Percentiles rank a stretch among this genome's conserved stretches.
Conservation (phyloP, 1,140 invertebrate genomes). For the Dendrolimus kikuchii region DNA sequence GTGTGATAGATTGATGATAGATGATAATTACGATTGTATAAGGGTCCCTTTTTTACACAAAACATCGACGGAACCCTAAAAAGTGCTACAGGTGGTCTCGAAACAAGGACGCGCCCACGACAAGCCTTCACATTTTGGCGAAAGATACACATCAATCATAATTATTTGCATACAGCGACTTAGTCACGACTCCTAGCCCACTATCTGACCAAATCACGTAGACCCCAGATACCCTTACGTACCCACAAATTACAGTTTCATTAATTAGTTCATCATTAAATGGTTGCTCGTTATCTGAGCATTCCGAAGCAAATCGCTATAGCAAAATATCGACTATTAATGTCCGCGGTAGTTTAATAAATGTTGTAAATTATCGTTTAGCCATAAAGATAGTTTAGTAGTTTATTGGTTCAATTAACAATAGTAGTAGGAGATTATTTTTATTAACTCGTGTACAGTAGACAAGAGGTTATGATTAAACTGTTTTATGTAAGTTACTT, state of each 20-base stretch:
- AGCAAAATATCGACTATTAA: constrained; percentile 21
- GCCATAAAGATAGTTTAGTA: constrained; percentile 17
- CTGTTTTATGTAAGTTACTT: too few relatives aligned
- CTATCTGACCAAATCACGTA: constrained; percentile 4
- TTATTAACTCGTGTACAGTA: too few relatives aligned
- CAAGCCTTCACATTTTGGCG: constrained; percentile 24
- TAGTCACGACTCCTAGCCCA: constrained; percentile 23
- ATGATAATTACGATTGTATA: too few relatives aligned
- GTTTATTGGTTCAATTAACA: neutral
- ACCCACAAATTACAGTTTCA: neutral
- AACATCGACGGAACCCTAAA: constrained; percentile 1
- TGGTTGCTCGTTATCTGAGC: constrained; percentile 14
- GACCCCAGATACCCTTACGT: constrained; percentile 5
- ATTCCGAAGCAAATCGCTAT: constrained; percentile 13
- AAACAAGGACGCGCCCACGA: constrained; percentile 25
- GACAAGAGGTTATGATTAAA: too few relatives aligned
- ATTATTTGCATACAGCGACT: constrained; percentile 30
- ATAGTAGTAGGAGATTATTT: too few relatives aligned
- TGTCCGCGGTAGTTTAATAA: constrained; percentile 16
- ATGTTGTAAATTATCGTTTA: constrained; percentile 19
- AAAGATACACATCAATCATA: constrained; percentile 37
- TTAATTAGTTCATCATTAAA: constrained; percentile 4
- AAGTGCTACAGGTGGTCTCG: constrained; percentile 16
- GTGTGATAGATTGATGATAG: too few relatives aligned
- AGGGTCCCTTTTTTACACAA: neutral